phyloP scores from a whole-genome alignment of 2,797 vertebrate genomes.

The Florisuga fusca region DNA sequence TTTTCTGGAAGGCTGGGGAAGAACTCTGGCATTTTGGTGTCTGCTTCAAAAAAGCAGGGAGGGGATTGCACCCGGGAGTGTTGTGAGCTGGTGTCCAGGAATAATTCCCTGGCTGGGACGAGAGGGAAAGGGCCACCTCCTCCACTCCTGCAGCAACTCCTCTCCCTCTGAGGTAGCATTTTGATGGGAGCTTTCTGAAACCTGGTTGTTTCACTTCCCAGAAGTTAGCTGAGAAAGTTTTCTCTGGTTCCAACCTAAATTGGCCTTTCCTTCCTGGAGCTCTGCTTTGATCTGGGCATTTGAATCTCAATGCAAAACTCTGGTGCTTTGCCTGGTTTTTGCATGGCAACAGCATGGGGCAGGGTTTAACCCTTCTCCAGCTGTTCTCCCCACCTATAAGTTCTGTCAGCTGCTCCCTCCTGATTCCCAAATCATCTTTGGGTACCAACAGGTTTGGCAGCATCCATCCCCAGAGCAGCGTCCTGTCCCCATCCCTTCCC shows the following conservation, averaged over 20 bases:
- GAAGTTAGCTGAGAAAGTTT: slow-evolving; percentile 62
- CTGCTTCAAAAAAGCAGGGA: not conserved
- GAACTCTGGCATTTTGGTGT: not conserved
- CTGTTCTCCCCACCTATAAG: rapidly evolving
- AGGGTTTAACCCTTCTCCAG: slow-evolving; percentile 13
- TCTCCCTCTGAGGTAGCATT: not conserved
- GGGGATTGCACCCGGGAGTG: not conserved
- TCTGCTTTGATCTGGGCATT: slow-evolving; percentile 62
- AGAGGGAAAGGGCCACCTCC: slow-evolving; percentile 1
- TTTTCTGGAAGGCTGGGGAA: not conserved
- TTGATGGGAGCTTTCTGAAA: slow-evolving; percentile 12
- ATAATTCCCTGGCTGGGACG: not conserved
- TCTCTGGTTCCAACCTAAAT: slow-evolving; percentile 59
- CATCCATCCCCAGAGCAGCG: not conserved
- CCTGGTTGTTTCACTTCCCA: slow-evolving; percentile 50
- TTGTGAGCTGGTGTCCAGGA: not conserved
- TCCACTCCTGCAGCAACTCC: not conserved
- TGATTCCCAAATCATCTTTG: not conserved
- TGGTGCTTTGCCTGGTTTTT: not conserved
- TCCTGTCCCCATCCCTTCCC: rapidly evolving
- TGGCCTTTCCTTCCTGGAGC: slow-evolving; percentile 58
- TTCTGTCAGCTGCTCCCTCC: rapidly evolving
- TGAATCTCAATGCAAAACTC: slow-evolving; percentile 40
- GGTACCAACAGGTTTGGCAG: not conserved
- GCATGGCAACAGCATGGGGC: not conserved